phyloP scores from a whole-genome alignment of 1,140 invertebrate species.

The Drosophila insularis region DNA sequence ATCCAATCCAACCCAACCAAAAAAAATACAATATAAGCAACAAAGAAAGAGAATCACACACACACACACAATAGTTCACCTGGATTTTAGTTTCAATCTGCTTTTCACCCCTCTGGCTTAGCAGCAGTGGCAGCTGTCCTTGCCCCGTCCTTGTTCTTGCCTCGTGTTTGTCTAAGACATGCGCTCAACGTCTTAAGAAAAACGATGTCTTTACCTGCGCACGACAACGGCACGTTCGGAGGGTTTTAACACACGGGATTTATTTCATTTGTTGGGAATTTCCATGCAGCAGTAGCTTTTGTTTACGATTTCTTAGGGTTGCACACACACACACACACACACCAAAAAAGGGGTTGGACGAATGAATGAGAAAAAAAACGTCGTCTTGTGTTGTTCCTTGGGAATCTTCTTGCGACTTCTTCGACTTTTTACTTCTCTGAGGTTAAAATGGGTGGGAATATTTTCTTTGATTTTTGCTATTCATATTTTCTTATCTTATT shows the following conservation, averaged over 20 bases:
- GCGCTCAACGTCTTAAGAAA: slow-evolving; percentile 73
- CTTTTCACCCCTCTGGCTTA: slow-evolving; percentile 30
- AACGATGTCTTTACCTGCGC: slow-evolving; percentile 22
- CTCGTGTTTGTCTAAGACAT: slow-evolving; percentile 64
- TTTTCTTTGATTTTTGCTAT: slow-evolving; percentile 63
- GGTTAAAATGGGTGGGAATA: slow-evolving; percentile 81
- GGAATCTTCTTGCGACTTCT: slow-evolving; percentile 60
- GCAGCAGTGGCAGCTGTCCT: slow-evolving; percentile 61
- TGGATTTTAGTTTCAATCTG: slow-evolving; percentile 69
- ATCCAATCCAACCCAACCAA: neutral
- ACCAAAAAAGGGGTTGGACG: slow-evolving; percentile 14
- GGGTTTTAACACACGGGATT: slow-evolving; percentile 2
- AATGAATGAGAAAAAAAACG: neutral
- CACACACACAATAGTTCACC: slow-evolving; percentile 60
- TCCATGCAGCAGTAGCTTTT: slow-evolving; percentile 3
- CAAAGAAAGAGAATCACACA: slow-evolving; percentile 9
- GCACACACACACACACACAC: slow-evolving; percentile 5
- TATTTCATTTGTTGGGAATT: slow-evolving; percentile 17
- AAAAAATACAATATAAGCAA: neutral
- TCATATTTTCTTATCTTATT: neutral
- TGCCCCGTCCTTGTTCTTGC: slow-evolving; percentile 7
- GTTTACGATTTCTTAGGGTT: slow-evolving; percentile 31
- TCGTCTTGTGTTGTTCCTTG: slow-evolving; percentile 38
- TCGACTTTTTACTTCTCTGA: slow-evolving; percentile 53
- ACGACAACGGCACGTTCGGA: slow-evolving; percentile 8